Percentiles rank a stretch among this genome's conserved stretches.
These are phyloP conservation scores for Coreius guichenoti DNA, from an alignment of 2,797 vertebrate species.

Conservation along the genomic window DNA sequence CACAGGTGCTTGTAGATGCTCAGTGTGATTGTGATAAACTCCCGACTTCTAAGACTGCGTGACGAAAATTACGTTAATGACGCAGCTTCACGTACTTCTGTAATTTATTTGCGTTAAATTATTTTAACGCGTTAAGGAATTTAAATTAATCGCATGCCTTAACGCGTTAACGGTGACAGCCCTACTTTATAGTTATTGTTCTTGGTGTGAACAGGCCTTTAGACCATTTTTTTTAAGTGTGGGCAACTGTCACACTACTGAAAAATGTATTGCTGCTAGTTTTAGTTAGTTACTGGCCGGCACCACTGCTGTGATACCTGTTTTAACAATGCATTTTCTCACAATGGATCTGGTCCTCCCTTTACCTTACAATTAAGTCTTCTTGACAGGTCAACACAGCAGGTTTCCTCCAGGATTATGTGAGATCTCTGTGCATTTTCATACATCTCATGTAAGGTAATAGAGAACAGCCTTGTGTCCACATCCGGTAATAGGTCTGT, in stretches of 20 bases:
- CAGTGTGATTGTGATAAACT: no score
- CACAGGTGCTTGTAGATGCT: no score
- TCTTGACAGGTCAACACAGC: neutral
- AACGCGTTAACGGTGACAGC: no score
- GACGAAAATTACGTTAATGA: no score
- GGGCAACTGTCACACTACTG: neutral
- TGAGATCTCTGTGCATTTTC: neutral
- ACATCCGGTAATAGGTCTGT: neutral
- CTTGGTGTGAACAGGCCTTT: no score
- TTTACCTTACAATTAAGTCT: neutral
- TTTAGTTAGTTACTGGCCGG: neutral
- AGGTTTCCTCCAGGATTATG: neutral
- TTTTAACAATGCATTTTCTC: conserved; percentile 4
- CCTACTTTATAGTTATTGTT: no score
- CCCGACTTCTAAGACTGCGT: no score
- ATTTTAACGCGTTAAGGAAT: no score
- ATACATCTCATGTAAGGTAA: conserved; percentile 1
- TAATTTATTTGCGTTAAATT: no score
- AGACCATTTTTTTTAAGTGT: neutral
- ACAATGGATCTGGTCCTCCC: neutral
- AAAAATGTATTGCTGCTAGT: conserved; percentile 6
- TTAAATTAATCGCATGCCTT: no score
- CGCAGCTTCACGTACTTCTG: no score
- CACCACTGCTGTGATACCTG: neutral
- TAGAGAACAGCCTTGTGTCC: neutral